Base-by-base conservation (phyloP, 2,888 invertebrate genomes). In the Macropis europaea region DNA sequence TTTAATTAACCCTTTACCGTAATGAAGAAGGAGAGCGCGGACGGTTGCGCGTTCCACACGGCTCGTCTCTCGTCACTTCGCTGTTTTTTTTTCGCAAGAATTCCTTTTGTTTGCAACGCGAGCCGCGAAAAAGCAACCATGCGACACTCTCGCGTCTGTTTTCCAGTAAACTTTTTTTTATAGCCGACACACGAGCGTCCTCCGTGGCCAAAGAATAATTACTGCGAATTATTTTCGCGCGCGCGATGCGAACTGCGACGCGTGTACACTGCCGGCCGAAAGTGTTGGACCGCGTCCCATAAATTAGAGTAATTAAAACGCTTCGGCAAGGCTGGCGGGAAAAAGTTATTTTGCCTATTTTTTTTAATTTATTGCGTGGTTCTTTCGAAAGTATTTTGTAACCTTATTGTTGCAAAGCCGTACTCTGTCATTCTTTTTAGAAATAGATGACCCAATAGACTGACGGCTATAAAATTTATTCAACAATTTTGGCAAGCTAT, bases 1-100 rank as follows among this genome's bases (percentile, higher is more conserved):
- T 77, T 77, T 77, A 77, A 77, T 77, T 77, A 77, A 77, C 60
- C 38, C 32, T 45, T 40, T n/a, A 6, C 47, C 19, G 36, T 54
- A 66, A 73, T 43, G 70, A 66, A 63, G 62, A 53, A 56, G 36
- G 15, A 32, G 5, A 30, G 22, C 15, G 5, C 17, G 50, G 11
- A n/a, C 13, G 28, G 7, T 15, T 34, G 53, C 7, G 28, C n/a
- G 22, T 28, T 17, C 24, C 22, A 34, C 28, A 9, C 19, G 50
- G 11, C 22, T 32, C 26, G n/a, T 36, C 53, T 32, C 28, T 50
- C 28, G 26, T 68, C 63, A 56, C 62, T 74, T 30, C 6, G 38
- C n/a, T 36, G 19, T 63, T 72, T 50, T 57, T 19, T 48, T 22
- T 19, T 17, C 3, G 24, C 57, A 17, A 17, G 45, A 17, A 38